These are phyloP conservation scores for Andrena cerasifolii DNA, from an alignment of 1,140 invertebrate species.

Conservation along the genomic window DNA sequence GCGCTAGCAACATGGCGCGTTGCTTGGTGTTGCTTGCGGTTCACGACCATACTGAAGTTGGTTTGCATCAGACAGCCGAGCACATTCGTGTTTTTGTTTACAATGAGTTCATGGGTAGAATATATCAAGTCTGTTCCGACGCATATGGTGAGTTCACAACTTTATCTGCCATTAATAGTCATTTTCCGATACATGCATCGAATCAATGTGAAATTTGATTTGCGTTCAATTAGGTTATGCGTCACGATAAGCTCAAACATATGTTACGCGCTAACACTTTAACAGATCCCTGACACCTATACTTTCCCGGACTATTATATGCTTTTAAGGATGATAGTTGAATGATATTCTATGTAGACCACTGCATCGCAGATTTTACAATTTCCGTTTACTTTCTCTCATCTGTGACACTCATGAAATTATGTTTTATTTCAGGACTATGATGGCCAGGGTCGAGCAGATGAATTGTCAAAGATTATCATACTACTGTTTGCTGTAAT, in stretches of 20 bases:
- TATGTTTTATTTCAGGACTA: constrained; percentile 93
- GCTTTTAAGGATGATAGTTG: no score
- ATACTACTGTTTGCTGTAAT: constrained; percentile 93
- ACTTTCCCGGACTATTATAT: no score
- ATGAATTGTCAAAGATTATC: constrained; percentile 93
- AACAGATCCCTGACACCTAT: no score
- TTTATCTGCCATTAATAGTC: background rate
- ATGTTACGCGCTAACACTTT: no score
- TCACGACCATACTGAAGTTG: background rate
- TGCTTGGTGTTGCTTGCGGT: background rate
- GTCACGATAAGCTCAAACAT: no score
- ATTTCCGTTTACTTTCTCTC: no score
- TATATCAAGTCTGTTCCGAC: constrained; percentile 83
- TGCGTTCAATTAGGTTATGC: no score
- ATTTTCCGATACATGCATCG: background rate
- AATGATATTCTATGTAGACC: background rate
- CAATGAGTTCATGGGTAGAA: constrained; percentile 71
- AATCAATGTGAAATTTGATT: background rate
- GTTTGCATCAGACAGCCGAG: background rate
- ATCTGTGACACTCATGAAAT: no score
- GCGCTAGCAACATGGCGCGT: background rate
- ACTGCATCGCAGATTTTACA: no score
- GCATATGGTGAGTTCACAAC: constrained; percentile 83
- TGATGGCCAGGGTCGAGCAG: constrained; percentile 94
- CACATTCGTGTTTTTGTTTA: constrained; percentile 44